Evolutionary conservation across 2,888 invertebrate genomes (phyloP), one percentile per base, ranked within the genome.

Genomic region (Cantharis flavilabris): DNA sequence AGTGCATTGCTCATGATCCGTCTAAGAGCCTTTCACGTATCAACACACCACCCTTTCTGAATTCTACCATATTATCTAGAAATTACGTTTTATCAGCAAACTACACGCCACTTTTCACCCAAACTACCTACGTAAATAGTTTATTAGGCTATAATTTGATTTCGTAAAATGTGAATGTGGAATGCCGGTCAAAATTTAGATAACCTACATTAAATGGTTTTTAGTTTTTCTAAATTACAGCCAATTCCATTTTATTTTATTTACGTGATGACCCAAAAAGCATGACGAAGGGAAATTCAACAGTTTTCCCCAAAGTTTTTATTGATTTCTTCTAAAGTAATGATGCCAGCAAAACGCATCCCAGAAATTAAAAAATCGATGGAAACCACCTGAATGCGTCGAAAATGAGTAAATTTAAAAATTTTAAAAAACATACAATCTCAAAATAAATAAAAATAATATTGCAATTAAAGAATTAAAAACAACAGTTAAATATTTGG

Each of bases 1-100:
- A 80, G 76, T 75, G 70, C 82, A 72, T 73, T 76, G 80, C 79
- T 81, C 82, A 82, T 82, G 77, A 80, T 80, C 79, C 76, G 73
- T 64, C 71, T 10, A 73, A 71, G 75, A 23, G 72, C 65, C 70
- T 18, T 70, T 74, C 65, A 64, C 62, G 69, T 71, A 71, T 73
- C 67, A 67, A 65, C 78, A 62, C 69, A 23, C 72, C 78, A 49
- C 76, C 72, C 14, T 69, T 71, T 71, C 13, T 70, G 67, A 28
- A 63, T 72, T 65, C 71, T 78, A 78, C 71, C 78, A 78, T 78
- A 78, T 78, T 78, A 78, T 69, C 76, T 78, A 65, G 33, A 67
- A 78, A 78, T 73, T 67, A 75, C 64, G 30, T 49, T 71, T 75
- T 70, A 75, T 75, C 70, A 75, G 26, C 70, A 13, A 62, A 16